Evolutionary conservation across 2,888 invertebrate genomes (phyloP).

Genomic region (Idaea aversata): DNA sequence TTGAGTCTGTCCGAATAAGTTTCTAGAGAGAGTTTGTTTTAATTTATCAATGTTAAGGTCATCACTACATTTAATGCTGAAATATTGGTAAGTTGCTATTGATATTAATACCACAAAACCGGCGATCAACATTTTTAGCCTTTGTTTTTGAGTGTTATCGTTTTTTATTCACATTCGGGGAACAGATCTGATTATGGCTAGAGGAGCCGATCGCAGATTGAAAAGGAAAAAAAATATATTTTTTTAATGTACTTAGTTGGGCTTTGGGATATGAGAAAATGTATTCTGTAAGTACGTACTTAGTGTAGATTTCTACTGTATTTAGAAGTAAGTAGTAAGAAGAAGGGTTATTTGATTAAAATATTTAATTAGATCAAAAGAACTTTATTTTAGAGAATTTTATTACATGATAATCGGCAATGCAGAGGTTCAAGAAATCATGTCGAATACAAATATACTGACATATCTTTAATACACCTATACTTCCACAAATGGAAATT

Average conservation of each 20-base stretch:
- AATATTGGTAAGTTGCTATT: slow-evolving; percentile 37
- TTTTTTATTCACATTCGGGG: too few species aligned
- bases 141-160: slow-evolving; percentile 12
- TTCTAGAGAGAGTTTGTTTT: slow-evolving; percentile 37
- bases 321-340: neutral
- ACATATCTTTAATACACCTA: slow-evolving; percentile 73
- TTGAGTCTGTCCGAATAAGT: slow-evolving; percentile 58
- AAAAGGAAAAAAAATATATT: too few species aligned
- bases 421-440: slow-evolving; percentile 77
- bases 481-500: slow-evolving; percentile 69
- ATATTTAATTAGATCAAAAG: slow-evolving; percentile 72
- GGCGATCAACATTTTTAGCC: slow-evolving; percentile 27
- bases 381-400: slow-evolving; percentile 80
- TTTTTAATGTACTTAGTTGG: too few species aligned
- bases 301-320: neutral
- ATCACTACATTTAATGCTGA: slow-evolving; percentile 50
- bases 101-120: slow-evolving; percentile 38
- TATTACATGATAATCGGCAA: slow-evolving; percentile 77
- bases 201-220: too few species aligned
- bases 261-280: neutral
- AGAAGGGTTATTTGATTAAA: neutral
- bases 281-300: neutral
- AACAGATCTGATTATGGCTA: too few species aligned
- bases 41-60: slow-evolving; percentile 41
- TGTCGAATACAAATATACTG: slow-evolving; percentile 74